These are phyloP conservation scores for Marisa cornuarietis DNA, from an alignment of 1,140 invertebrate species.

Conservation along the genomic window DNA sequence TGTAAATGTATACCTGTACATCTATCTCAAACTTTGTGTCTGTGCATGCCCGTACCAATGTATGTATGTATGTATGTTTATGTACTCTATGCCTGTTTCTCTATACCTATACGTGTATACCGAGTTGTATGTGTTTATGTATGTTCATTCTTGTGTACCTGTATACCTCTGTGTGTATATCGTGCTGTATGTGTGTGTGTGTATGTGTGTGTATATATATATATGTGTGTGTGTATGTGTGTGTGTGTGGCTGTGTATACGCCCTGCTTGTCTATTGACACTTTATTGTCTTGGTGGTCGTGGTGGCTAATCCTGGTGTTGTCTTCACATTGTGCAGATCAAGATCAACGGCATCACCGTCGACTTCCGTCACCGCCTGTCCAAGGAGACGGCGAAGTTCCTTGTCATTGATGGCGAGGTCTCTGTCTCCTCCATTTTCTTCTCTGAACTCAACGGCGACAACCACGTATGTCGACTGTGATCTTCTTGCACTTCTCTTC, in stretches of 20 bases:
- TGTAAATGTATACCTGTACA: no score
- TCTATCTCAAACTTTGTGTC: neutral
- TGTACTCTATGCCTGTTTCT: no score
- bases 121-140: neutral
- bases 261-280: no score
- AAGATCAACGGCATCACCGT: slow-evolving; percentile 80
- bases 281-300: no score
- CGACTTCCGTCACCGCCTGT: slow-evolving; percentile 79
- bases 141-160: neutral
- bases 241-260: no score
- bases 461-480: neutral
- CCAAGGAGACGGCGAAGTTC: slow-evolving; percentile 53
- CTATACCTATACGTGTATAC: neutral
- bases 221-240: no score
- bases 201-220: no score
- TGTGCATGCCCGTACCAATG: neutral
- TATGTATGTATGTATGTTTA: no score
- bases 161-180: no score
- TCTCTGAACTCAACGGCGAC: neutral
- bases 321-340: slow-evolving; percentile 69
- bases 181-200: no score
- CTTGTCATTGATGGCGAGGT: slow-evolving; percentile 22
- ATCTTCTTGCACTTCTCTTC: neutral
- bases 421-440: slow-evolving; percentile 24
- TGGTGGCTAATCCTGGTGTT: no score